Conservation (phyloP, 2,797 vertebrate species). For the Clarias laeviceps region DNA sequence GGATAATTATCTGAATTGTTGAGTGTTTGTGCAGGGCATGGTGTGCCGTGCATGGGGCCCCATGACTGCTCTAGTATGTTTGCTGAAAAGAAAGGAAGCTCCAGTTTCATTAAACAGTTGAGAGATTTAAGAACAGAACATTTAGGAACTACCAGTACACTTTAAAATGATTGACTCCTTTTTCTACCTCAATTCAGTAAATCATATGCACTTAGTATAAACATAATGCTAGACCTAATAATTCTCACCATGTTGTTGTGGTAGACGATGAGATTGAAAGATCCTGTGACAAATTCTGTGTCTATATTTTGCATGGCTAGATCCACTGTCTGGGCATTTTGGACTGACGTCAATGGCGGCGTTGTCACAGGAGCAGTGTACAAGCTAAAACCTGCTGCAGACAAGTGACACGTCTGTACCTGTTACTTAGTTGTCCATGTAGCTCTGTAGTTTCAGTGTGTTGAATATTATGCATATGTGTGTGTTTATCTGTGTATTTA, state of each 20-base stretch:
- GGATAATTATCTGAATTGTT: neutral
- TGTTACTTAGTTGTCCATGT: constrained; percentile 30
- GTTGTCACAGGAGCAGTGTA: constrained; percentile 49
- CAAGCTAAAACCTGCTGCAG: constrained; percentile 56
- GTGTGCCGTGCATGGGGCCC: neutral
- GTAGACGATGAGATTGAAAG: constrained; percentile 63
- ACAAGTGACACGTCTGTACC: constrained; percentile 61
- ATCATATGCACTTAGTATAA: neutral
- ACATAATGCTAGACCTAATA: constrained; percentile 55
- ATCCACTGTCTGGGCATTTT: constrained; percentile 69
- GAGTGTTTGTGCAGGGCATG: neutral
- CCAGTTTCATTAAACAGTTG: neutral
- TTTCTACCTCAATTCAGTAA: neutral
- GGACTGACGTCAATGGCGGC: constrained; percentile 57
- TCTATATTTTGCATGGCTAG: constrained; percentile 68
- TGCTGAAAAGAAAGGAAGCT: constrained; percentile 16
- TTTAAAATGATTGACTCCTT: neutral
- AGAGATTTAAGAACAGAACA: constrained; percentile 15
- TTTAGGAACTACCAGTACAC: neutral
- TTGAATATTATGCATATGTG: neutral
- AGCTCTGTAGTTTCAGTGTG: neutral
- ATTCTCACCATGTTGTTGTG: constrained; percentile 62
- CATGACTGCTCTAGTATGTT: constrained; percentile 13
- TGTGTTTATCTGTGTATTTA: constrained; percentile 8
- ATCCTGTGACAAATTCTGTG: constrained; percentile 61